These are phyloP conservation scores for Ptychodera flava DNA, from an alignment of 35 echinoderm and acorn worm species.

Conservation along the genomic window DNA sequence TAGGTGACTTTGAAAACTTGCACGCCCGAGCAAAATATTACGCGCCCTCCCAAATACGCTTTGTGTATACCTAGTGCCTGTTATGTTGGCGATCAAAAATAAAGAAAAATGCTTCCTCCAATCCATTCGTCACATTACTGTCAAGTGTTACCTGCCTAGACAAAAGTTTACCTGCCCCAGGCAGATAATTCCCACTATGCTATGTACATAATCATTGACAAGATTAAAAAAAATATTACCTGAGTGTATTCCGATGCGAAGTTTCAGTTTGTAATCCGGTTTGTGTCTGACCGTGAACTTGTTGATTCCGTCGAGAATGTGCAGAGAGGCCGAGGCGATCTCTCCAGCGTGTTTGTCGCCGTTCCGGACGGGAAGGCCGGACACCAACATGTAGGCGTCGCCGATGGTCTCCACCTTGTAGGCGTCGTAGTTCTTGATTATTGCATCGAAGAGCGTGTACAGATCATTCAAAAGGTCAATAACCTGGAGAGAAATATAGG, in stretches of 20 bases:
- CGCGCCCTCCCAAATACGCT: too few relatives aligned
- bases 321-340: conserved; percentile 76
- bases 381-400: conserved; percentile 96
- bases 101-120: too few relatives aligned
- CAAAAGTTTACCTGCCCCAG: too few relatives aligned
- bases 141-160: too few relatives aligned
- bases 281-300: conserved; percentile 76
- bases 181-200: too few relatives aligned
- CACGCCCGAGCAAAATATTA: too few relatives aligned
- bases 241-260: conserved; percentile 89
- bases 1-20: too few relatives aligned
- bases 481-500: conserved; percentile 39
- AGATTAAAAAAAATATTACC: too few relatives aligned
- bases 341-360: conserved; percentile 72
- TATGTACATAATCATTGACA: too few relatives aligned
- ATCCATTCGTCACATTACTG: too few relatives aligned
- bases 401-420: conserved; percentile 98
- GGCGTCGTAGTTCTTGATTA: conserved; percentile 85
- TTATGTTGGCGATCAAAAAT: too few relatives aligned
- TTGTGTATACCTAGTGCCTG: too few relatives aligned
- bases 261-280: conserved; percentile 62
- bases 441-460: conserved; percentile 86
- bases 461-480: conserved; percentile 90
- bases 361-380: conserved; percentile 74
- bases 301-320: conserved; percentile 64